Percentiles rank a stretch among this genome's conserved stretches.
These are phyloP conservation scores for Sceliomorpha sp. DNA, from an alignment of 2,888 invertebrate species.

Conservation along the genomic window DNA sequence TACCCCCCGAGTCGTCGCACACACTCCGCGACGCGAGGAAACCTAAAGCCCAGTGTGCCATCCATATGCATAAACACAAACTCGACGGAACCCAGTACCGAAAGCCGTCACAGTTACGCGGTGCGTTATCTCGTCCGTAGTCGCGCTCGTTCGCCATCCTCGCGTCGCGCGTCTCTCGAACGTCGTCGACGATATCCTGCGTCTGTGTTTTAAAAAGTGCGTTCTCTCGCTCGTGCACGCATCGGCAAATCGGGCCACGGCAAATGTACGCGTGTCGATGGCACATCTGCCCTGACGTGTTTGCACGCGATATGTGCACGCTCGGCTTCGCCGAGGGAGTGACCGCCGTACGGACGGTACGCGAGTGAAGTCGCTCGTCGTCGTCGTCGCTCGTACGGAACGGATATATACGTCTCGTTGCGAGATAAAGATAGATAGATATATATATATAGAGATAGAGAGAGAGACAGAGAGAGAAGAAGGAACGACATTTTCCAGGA, in stretches of 20 bases:
- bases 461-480: no score
- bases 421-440: no score
- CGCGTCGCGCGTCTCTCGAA: no score
- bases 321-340: slow-evolving; percentile 3
- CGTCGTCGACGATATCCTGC: no score
- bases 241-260: neutral
- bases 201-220: no score
- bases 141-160: neutral
- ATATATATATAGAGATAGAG: no score
- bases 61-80: slow-evolving; percentile 17
- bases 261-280: slow-evolving; percentile 3
- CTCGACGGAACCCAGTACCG: slow-evolving; percentile 1
- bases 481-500: no score
- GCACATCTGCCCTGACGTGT: slow-evolving; percentile 5
- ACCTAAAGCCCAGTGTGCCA: slow-evolving; percentile 8
- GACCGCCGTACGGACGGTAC: neutral
- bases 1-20: no score
- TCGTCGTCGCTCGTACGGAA: no score
- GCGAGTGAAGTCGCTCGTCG: slow-evolving; percentile 4
- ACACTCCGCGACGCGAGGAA: slow-evolving; percentile 7
- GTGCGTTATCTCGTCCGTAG: slow-evolving; percentile 4
- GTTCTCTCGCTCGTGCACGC: neutral
- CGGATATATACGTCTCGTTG: neutral
- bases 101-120: neutral
- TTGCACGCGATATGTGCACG: slow-evolving; percentile 12